A percentile compares a stretch with the other conserved stretches of the same genome.
Conservation (phyloP, 2,797 vertebrate genomes). For the Semotilus atromaculatus region DNA sequence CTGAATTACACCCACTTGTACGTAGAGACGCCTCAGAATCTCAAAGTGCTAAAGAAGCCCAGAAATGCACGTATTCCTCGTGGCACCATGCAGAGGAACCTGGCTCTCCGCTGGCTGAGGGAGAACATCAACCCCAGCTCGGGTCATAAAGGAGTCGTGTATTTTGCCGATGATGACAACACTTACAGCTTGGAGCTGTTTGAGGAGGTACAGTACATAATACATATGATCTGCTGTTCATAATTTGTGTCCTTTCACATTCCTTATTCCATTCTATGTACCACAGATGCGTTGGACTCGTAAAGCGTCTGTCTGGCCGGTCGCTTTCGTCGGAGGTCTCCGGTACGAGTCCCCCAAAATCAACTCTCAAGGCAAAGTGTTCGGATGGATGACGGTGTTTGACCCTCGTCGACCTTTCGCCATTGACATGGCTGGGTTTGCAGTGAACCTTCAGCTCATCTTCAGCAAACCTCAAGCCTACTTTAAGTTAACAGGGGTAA, state of each 20-base stretch:
- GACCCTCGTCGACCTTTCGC: slow-evolving; percentile 89
- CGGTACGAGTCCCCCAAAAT: slow-evolving; percentile 88
- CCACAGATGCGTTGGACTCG: slow-evolving; percentile 82
- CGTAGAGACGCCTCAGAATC: slow-evolving; percentile 74
- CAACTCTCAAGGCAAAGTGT: slow-evolving; percentile 83
- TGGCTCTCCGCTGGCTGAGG: slow-evolving; percentile 79
- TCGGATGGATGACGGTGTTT: slow-evolving; percentile 89
- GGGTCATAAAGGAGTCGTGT: slow-evolving; percentile 83
- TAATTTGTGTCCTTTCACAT: background rate
- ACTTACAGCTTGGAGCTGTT: slow-evolving; percentile 96
- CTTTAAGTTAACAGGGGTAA: slow-evolving; percentile 87
- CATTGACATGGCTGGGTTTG: slow-evolving; percentile 93
- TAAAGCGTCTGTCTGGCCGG: slow-evolving; percentile 89
- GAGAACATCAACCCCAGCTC: slow-evolving; percentile 70
- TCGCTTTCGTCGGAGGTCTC: slow-evolving; percentile 89
- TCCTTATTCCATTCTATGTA: background rate
- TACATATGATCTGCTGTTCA: background rate
- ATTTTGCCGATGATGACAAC: slow-evolving; percentile 97
- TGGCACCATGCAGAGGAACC: slow-evolving; percentile 81
- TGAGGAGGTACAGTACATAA: slow-evolving; percentile 84
- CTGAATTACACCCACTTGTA: slow-evolving; percentile 82
- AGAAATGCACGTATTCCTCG: slow-evolving; percentile 74
- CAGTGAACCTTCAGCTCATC: slow-evolving; percentile 85
- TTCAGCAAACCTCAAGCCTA: slow-evolving; percentile 86
- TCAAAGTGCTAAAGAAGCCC: slow-evolving; percentile 68